Conservation (phyloP, 2,888 invertebrate species). For the Tanytarsus gracilentus region DNA sequence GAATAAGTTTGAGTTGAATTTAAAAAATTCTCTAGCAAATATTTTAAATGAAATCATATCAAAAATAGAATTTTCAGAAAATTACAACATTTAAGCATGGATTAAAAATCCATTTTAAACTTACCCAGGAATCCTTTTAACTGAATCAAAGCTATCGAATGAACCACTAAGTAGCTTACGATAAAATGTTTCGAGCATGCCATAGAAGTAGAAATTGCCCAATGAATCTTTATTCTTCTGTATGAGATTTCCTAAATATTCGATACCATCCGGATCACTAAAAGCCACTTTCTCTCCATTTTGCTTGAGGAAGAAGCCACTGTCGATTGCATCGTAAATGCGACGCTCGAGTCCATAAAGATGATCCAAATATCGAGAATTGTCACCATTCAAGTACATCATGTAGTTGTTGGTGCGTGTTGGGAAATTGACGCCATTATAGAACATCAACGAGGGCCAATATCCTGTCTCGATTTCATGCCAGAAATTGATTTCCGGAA, state of each 20-base stretch:
- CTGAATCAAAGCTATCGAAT: constrained; percentile 35
- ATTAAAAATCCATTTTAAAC: background rate
- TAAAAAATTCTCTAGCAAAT: background rate
- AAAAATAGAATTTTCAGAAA: background rate
- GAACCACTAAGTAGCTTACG: constrained; percentile 48
- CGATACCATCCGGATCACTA: constrained; percentile 41
- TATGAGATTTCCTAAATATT: constrained; percentile 48
- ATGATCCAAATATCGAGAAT: constrained; percentile 36
- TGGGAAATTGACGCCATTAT: constrained; percentile 59
- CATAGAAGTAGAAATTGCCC: constrained; percentile 47
- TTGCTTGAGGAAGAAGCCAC: constrained; percentile 45
- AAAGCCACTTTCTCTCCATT: constrained; percentile 39
- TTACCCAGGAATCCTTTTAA: constrained; percentile 35
- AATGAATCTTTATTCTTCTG: constrained; percentile 48
- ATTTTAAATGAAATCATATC: background rate
- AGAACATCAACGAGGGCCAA: constrained; percentile 53
- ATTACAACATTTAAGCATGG: background rate
- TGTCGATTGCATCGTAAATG: constrained; percentile 52
- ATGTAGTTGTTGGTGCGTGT: constrained; percentile 50
- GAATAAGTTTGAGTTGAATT: background rate
- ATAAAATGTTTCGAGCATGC: constrained; percentile 45
- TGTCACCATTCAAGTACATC: constrained; percentile 42
- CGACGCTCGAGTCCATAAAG: constrained; percentile 50
- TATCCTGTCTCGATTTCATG: constrained; percentile 53
- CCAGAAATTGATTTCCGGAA: constrained; percentile 50